Conservation (phyloP, 2,797 vertebrate species). For the Hypotaenidia philippensis region DNA sequence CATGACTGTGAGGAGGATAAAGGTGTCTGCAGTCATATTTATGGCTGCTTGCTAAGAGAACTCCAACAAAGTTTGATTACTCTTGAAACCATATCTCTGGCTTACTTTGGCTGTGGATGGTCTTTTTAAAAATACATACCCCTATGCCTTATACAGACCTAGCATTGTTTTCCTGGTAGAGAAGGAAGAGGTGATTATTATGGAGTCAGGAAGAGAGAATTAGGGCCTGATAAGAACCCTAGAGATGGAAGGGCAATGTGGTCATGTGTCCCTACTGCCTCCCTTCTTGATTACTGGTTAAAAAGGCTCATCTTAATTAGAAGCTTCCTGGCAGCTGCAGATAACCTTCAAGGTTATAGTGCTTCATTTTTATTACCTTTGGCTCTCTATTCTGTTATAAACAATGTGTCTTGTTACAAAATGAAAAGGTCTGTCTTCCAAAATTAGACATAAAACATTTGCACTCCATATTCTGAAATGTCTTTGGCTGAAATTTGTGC, state of each 20-base stretch:
- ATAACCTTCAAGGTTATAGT: conserved; percentile 40
- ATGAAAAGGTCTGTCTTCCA: conserved; percentile 53
- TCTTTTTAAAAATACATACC: background rate
- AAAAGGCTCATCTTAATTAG: conserved; percentile 60
- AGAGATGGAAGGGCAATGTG: background rate
- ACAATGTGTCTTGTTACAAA: conserved; percentile 47
- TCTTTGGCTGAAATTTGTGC: conserved; percentile 36
- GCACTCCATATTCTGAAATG: conserved; percentile 14
- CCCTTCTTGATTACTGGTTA: background rate
- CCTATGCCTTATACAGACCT: background rate
- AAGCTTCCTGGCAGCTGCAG: conserved; percentile 59
- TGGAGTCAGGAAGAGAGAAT: background rate
- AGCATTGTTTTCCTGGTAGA: background rate
- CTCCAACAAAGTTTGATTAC: background rate
- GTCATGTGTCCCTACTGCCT: background rate
- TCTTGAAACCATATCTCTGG: background rate
- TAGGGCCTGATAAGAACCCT: background rate
- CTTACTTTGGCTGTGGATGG: background rate
- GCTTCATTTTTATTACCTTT: conserved; percentile 58
- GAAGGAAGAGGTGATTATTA: background rate
- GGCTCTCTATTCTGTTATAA: conserved; percentile 17
- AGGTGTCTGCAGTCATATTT: background rate
- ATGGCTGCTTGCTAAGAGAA: background rate
- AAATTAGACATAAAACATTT: conserved; percentile 39
- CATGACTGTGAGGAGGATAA: background rate